Evolutionary conservation across 2,888 invertebrate genomes (phyloP).

Genomic region (Platycnemis pennipes): DNA sequence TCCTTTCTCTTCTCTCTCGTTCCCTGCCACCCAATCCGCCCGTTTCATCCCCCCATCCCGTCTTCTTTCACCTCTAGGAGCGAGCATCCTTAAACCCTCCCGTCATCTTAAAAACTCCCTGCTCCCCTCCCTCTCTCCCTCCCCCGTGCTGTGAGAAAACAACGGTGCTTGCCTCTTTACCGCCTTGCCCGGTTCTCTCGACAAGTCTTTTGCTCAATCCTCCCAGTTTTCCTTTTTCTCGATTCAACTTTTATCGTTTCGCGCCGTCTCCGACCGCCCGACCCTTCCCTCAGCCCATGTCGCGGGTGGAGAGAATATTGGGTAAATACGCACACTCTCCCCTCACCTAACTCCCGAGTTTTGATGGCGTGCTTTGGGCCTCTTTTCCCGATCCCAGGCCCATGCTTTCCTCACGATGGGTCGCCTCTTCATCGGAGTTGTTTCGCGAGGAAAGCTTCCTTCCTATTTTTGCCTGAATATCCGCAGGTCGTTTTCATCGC

Average conservation of each 20-base stretch:
- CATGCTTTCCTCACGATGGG: background rate
- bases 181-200: too few species aligned
- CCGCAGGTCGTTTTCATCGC: background rate
- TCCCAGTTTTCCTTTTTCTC: too few species aligned
- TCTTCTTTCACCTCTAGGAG: background rate
- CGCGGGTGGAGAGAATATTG: background rate
- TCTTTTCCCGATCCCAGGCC: background rate
- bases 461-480: background rate
- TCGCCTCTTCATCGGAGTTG: background rate
- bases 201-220: too few species aligned
- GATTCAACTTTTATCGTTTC: background rate
- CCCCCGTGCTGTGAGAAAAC: too few species aligned
- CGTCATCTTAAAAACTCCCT: too few species aligned
- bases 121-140: too few species aligned
- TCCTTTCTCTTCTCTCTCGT: background rate
- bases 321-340: background rate
- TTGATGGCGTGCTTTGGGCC: background rate
- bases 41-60: background rate
- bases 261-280: background rate
- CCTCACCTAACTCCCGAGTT: background rate
- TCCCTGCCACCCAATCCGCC: background rate
- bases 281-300: background rate
- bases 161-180: too few species aligned
- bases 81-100: too few species aligned
- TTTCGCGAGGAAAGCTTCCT: background rate